Evolutionary conservation across 2,888 invertebrate species (phyloP), one percentile per base, ranked within the genome.

Genomic region (Temnothorax ravouxi): DNA sequence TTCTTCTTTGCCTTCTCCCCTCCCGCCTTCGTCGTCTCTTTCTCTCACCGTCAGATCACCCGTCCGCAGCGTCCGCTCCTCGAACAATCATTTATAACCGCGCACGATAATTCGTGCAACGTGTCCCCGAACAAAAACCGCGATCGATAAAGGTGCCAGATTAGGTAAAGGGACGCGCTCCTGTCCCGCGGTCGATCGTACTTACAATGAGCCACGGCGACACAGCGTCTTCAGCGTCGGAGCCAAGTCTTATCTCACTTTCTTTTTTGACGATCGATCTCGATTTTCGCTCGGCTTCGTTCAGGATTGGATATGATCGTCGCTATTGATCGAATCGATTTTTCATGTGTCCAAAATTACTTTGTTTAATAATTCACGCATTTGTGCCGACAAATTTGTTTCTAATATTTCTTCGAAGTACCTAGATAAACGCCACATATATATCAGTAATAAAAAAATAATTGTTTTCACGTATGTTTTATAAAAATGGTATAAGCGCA

Each of bases 81-180:
- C 87, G 87, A 90, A 88, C 88, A 85, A 91, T 92, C 92, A 92
- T 92, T 92, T 91, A 91, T 92, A 91, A 92, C 88, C 86, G 85
- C 56, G 80, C 77, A 80, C 71, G 89, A 90, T 92, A 92, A 89
- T 92, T 91, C 88, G 91, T 90, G 88, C 87, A 88, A 84, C 89
- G 87, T 80, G 83, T 87, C 88, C 41, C 72, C 59, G 89, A 81
- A 91, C 87, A 91, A 91, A 87, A 91, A 89, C 84, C 81, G 86
- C 87, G 89, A 85, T 87, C 90, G 90, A 90, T 90, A 85, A 67
- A 85, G 85, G 81, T 83, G 86, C 52, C 84, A 86, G 91, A 91
- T 89, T 89, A 54, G 85, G 77, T 83, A 47, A 44, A 72, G 56
- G 59, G 82, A 86, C 77, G 76, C 81, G 74, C 81, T 85, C 81